Evolutionary conservation across 2,888 invertebrate species (phyloP).

Genomic region (Adelphocoris suturalis): DNA sequence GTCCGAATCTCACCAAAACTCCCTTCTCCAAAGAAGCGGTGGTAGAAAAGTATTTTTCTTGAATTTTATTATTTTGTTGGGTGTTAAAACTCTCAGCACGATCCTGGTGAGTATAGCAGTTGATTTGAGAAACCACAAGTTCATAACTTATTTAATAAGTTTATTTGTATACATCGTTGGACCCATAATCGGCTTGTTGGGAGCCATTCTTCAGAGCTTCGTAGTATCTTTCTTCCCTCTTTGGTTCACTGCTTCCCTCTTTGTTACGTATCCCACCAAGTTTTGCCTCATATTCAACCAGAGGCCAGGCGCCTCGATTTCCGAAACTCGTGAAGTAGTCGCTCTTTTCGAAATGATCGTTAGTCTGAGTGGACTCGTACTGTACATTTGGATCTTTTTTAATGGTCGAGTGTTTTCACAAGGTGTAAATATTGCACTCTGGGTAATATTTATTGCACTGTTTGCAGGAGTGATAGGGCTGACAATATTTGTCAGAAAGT

Average conservation of each 20-base stretch:
- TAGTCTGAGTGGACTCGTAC: neutral
- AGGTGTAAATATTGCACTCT: neutral
- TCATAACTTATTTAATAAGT: neutral
- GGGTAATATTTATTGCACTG: neutral
- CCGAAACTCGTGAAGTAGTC: neutral
- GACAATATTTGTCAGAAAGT: neutral
- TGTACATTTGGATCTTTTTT: neutral
- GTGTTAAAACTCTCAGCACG: neutral
- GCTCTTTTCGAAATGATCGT: neutral
- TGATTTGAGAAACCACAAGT: neutral
- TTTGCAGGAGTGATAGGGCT: neutral
- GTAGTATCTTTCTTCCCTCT: neutral
- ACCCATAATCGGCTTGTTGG: neutral
- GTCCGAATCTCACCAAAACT: neutral
- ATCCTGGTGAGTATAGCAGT: neutral
- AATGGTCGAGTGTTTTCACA: neutral
- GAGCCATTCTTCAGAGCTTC: neutral
- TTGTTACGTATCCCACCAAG: neutral
- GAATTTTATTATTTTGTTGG: too few species aligned
- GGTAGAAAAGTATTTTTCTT: too few species aligned
- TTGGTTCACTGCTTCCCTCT: neutral
- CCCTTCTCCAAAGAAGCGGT: too few species aligned
- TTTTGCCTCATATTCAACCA: conserved; percentile 25
- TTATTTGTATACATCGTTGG: neutral
- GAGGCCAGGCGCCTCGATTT: neutral